These are phyloP conservation scores for Drosophila santomea DNA, from an alignment of 1,140 invertebrate genomes.

Conservation along the genomic window DNA sequence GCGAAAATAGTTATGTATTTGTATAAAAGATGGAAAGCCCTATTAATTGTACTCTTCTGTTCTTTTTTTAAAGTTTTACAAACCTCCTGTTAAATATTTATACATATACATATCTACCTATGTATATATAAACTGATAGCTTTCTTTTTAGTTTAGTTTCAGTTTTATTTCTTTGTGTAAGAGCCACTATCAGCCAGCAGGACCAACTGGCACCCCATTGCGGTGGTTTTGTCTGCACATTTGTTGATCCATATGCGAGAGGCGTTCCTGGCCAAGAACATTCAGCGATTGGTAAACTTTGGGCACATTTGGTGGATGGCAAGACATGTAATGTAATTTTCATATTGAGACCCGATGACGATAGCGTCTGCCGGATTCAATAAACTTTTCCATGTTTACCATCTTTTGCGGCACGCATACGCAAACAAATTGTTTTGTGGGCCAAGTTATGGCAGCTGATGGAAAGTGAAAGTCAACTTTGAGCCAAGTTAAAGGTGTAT, in stretches of 20 bases:
- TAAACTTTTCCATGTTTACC: constrained; percentile 67
- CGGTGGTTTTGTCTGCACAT: constrained; percentile 44
- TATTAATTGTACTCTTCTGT: not conserved
- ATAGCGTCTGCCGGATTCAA: constrained; percentile 57
- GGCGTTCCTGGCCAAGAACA: constrained; percentile 28
- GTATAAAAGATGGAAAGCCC: not conserved
- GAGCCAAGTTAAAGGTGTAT: constrained; percentile 23
- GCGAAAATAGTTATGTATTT: no score
- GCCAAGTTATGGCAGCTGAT: constrained; percentile 32
- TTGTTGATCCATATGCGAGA: constrained; percentile 40
- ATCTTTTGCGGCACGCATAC: constrained; percentile 51
- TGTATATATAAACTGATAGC: no score
- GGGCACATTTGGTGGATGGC: constrained; percentile 51
- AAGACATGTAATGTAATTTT: constrained; percentile 56
- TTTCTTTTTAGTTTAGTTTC: no score
- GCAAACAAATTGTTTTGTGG: constrained; percentile 31
- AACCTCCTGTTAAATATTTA: no score
- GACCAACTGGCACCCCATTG: constrained; percentile 7
- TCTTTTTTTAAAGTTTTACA: no score
- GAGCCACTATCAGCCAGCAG: not conserved
- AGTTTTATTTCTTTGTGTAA: constrained; percentile 3
- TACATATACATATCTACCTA: no score
- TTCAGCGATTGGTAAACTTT: constrained; percentile 43
- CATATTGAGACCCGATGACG: constrained; percentile 53
- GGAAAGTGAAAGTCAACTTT: constrained; percentile 10